Percentiles rank a stretch among this genome's conserved stretches.
These are phyloP conservation scores for Petrocephalus schoutedeni DNA, from an alignment of 2,797 vertebrate species.

Conservation along the genomic window DNA sequence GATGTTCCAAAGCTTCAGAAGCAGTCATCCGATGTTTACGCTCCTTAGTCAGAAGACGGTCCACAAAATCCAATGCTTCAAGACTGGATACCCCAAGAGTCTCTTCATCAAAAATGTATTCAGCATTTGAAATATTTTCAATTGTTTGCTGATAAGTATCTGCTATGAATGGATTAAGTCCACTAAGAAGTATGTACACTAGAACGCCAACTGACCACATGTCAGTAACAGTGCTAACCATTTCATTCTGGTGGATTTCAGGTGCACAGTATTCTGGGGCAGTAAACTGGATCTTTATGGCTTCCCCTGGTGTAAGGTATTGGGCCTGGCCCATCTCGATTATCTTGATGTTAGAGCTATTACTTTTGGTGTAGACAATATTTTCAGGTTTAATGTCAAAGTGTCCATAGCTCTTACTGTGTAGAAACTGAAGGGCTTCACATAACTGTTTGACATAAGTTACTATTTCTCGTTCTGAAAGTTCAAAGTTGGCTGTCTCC, in stretches of 20 bases:
- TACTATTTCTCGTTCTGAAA: constrained; percentile 84
- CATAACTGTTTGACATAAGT: constrained; percentile 86
- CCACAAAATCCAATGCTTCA: constrained; percentile 90
- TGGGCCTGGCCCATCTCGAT: constrained; percentile 92
- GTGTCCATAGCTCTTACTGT: constrained; percentile 80
- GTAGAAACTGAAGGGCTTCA: constrained; percentile 85
- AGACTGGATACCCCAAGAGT: constrained; percentile 83
- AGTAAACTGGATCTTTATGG: constrained; percentile 85
- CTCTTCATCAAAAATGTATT: constrained; percentile 93
- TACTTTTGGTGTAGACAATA: constrained; percentile 88
- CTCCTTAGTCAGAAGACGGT: constrained; percentile 90
- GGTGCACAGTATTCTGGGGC: constrained; percentile 89
- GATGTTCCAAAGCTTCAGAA: constrained; percentile 81
- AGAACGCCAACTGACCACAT: constrained; percentile 97
- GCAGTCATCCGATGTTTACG: constrained; percentile 93
- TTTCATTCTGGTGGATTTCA: constrained; percentile 93
- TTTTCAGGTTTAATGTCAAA: constrained; percentile 97
- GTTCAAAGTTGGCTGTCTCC: constrained; percentile 79
- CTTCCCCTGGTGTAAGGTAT: constrained; percentile 88
- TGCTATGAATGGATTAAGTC: constrained; percentile 90
- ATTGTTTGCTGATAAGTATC: constrained; percentile 97
- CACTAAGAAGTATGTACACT: constrained; percentile 85
- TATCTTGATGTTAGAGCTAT: constrained; percentile 82
- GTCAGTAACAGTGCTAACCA: constrained; percentile 88
- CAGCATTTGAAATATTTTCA: constrained; percentile 91